Conservation (phyloP, 92 coral and sea anemone genomes). For the Isaurus tuberculatus region DNA sequence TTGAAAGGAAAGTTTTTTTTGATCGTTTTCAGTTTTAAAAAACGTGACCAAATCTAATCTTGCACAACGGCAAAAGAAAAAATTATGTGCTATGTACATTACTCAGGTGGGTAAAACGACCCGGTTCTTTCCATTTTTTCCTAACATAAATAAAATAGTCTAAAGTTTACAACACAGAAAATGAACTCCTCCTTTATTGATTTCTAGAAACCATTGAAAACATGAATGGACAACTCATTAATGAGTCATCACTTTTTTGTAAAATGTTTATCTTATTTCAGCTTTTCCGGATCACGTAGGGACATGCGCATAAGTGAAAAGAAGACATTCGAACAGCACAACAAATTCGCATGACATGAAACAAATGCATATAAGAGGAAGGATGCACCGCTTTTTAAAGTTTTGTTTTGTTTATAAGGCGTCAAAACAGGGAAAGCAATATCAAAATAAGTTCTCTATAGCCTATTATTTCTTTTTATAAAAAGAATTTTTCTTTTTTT, state of each 20-base stretch:
- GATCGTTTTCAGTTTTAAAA: neutral
- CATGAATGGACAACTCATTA: neutral
- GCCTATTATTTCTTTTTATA: neutral
- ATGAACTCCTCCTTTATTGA: neutral
- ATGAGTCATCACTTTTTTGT: neutral
- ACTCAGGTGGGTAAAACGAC: too few species aligned
- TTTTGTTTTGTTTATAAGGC: neutral
- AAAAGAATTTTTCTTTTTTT: too few species aligned
- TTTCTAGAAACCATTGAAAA: neutral
- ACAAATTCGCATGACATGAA: neutral
- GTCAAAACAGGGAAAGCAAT: neutral
- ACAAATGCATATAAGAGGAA: neutral
- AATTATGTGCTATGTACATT: neutral
- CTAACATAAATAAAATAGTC: too few species aligned
- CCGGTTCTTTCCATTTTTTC: too few species aligned
- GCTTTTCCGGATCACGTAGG: conserved; percentile 35
- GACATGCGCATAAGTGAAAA: neutral
- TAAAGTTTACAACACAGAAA: neutral
- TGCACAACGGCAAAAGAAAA: neutral
- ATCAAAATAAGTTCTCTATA: neutral
- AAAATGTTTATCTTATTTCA: neutral
- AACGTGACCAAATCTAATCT: neutral
- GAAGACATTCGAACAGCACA: neutral
- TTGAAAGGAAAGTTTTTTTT: neutral
- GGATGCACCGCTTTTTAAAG: neutral